Evolutionary conservation across 2,888 invertebrate genomes (phyloP).

Genomic region (Syrista parreyssii): DNA sequence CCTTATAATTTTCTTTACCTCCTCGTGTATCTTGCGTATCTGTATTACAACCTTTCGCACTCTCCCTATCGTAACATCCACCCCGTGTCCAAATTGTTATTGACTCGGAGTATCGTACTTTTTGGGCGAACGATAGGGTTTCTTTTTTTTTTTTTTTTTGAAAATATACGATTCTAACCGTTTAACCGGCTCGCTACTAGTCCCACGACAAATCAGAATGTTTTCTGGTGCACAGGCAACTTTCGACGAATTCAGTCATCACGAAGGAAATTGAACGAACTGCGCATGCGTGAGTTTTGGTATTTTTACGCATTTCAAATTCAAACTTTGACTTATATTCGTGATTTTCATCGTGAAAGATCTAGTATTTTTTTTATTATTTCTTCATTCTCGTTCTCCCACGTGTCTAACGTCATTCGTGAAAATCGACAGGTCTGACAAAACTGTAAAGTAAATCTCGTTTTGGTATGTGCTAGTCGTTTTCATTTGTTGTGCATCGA

Average conservation of each 20-base stretch:
- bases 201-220: neutral
- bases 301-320: too few relatives aligned
- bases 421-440: neutral
- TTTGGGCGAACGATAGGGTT: neutral
- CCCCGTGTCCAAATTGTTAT: neutral
- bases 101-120: neutral
- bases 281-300: neutral
- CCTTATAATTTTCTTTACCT: neutral
- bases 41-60: neutral
- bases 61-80: neutral
- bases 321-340: too few relatives aligned
- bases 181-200: neutral
- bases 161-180: neutral
- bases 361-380: neutral
- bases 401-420: neutral
- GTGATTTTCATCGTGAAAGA: neutral
- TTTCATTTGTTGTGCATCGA: neutral
- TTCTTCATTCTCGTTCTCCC: neutral
- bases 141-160: neutral
- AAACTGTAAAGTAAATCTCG: neutral
- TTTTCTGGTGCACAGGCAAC: neutral
- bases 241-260: neutral
- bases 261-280: neutral
- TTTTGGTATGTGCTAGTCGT: neutral
- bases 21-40: neutral